Conservation (phyloP, 2,113 vertebrate genomes). For the Noctilio leporinus region DNA sequence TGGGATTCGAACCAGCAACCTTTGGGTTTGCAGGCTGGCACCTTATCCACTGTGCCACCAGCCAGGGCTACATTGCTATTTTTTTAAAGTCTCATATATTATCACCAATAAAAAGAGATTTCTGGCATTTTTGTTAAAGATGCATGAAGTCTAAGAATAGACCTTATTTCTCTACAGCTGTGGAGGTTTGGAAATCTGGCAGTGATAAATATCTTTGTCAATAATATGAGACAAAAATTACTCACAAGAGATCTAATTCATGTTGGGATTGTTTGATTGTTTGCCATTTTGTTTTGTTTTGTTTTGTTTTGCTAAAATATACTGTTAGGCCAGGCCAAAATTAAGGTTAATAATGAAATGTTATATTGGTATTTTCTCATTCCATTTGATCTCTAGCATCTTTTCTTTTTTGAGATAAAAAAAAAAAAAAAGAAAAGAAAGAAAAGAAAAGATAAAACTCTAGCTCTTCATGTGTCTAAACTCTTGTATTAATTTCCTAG, state of each 20-base stretch:
- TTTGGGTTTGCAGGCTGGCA: too few relatives aligned
- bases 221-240: background rate
- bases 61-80: too few relatives aligned
- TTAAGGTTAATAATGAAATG: background rate
- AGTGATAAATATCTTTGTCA: slow-evolving; percentile 46
- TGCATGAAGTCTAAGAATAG: slow-evolving; percentile 48
- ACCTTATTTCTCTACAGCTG: slow-evolving; percentile 9
- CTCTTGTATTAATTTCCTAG: background rate
- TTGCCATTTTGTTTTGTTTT: background rate
- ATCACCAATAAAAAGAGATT: slow-evolving; percentile 61
- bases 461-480: background rate
- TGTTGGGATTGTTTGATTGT: background rate
- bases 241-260: background rate
- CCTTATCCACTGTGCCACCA: too few relatives aligned
- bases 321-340: background rate
- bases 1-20: too few relatives aligned
- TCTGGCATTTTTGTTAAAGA: slow-evolving; percentile 70
- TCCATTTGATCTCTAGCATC: background rate
- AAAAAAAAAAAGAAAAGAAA: background rate
- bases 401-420: background rate
- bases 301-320: background rate
- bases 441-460: background rate
- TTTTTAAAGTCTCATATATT: slow-evolving; percentile 60
- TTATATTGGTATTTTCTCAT: background rate
- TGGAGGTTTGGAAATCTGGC: background rate